These are phyloP conservation scores for Kradibia gibbosae DNA, from an alignment of 1,140 invertebrate genomes.

Conservation along the genomic window DNA sequence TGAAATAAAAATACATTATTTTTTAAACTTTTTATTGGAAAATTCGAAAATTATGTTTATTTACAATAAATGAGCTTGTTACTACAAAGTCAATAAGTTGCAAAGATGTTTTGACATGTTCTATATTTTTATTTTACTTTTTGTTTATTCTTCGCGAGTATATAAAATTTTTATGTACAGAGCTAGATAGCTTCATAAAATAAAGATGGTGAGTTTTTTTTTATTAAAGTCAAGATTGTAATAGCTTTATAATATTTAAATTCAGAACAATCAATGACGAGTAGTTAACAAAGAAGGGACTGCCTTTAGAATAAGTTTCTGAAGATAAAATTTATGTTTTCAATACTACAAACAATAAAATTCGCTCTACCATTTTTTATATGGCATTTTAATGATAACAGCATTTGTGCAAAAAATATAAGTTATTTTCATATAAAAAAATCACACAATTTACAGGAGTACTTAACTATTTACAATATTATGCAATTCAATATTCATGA, in stretches of 20 bases:
- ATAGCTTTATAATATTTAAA: slow-evolving; percentile 56
- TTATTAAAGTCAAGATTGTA: slow-evolving; percentile 65
- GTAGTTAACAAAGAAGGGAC: slow-evolving; percentile 57
- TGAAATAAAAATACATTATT: slow-evolving; percentile 18
- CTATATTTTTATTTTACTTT: slow-evolving; percentile 39
- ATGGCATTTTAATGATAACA: slow-evolving; percentile 40
- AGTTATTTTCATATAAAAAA: slow-evolving; percentile 38
- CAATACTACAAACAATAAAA: not conserved
- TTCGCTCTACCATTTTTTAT: slow-evolving; percentile 1
- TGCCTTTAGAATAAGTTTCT: slow-evolving; percentile 25
- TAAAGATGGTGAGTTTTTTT: slow-evolving; percentile 65
- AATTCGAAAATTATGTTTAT: slow-evolving; percentile 56
- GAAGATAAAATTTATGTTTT: slow-evolving; percentile 6
- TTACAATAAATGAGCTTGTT: slow-evolving; percentile 51
- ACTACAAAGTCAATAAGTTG: slow-evolving; percentile 52
- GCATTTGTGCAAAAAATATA: slow-evolving; percentile 47
- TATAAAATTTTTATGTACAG: slow-evolving; percentile 71
- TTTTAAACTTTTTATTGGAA: slow-evolving; percentile 51
- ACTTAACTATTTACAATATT: slow-evolving; percentile 41
- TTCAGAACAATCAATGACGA: slow-evolving; percentile 67
- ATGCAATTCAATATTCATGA: not conserved
- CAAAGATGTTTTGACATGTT: slow-evolving; percentile 49
- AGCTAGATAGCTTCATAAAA: slow-evolving; percentile 67
- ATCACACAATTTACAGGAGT: slow-evolving; percentile 23
- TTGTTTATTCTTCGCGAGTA: slow-evolving; percentile 66